Base-by-base conservation (phyloP, 2,797 vertebrate genomes). In the Alosa sapidissima region DNA sequence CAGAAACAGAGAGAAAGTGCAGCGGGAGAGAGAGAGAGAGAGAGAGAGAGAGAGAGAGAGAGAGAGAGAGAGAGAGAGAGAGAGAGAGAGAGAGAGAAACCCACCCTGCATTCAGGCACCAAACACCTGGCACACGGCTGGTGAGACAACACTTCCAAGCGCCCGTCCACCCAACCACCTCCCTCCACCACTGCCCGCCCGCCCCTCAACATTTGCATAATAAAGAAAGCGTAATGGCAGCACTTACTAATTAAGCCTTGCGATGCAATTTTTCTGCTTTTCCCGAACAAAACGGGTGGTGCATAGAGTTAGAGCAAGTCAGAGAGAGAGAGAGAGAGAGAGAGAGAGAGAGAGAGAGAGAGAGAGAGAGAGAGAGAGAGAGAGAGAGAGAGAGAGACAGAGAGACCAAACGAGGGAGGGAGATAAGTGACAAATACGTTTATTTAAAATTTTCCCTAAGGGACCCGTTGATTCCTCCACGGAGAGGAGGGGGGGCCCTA, bases 171-270 rank as follows among this genome's bases (percentile, higher is more conserved):
- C 86, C 91, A 21, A 78, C 41, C 41, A 41, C 41, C 52, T 10
- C 24, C n/a, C 62, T 10, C 58, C n/a, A 68, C 28, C 65, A 72
- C 28, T 33, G n/a, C 13, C 65, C 10, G 10, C 72, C 19, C 41
- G 3, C 72, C 72, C 41, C 72, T 78, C 36, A 78, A 19, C 89
- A 93, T 92, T 92, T 92, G 91, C 92, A 92, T 93, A 87, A 93
- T 90, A 93, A 92, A 90, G 89, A 90, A 90, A 86, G 83, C 85
- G 48, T 90, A 92, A 93, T 91, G 90, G 89, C 90, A 90, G 87
- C 62, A 87, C 89, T 91, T 90, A 91, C 90, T 91, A 93, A 92
- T 93, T 92, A 93, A 91, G 89, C 91, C 88, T 90, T 85, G 81
- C 90, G 75, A 89, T 88, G 89, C 89, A 90, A 89, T 92, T 91